A percentile compares a stretch with the other conserved stretches of the same genome.
These are phyloP conservation scores for Cydia pomonella DNA, from an alignment of 1,140 invertebrate genomes.

Conservation along the genomic window DNA sequence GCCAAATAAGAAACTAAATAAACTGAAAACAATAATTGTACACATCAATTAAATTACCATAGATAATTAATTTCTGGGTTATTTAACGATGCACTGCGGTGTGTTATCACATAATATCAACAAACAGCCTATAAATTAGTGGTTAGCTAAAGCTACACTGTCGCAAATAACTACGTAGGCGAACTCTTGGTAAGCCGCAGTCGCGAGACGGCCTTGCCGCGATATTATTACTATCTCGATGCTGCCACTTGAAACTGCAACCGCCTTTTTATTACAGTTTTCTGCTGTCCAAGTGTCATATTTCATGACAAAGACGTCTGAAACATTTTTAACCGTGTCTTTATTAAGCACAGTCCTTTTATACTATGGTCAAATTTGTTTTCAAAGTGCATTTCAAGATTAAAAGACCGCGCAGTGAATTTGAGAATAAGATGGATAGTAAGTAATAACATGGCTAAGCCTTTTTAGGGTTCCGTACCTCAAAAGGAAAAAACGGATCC, in stretches of 20 bases:
- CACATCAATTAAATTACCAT: neutral
- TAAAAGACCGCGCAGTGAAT: neutral
- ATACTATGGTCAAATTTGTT: neutral
- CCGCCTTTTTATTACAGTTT: constrained; percentile 23
- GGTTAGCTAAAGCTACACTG: constrained; percentile 21
- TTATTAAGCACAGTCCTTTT: neutral
- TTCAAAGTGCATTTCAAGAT: neutral
- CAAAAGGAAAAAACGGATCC: too few species aligned
- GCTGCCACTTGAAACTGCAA: constrained; percentile 24
- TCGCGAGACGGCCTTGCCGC: neutral
- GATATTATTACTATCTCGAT: constrained; percentile 22
- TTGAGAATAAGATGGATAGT: neutral
- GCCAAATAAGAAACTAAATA: too few species aligned
- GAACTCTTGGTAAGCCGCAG: constrained; percentile 7
- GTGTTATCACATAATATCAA: constrained; percentile 12
- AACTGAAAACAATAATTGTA: too few species aligned
- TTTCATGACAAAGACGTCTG: constrained; percentile 15
- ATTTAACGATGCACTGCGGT: neutral
- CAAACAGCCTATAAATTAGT: constrained; percentile 21
- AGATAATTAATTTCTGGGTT: neutral
- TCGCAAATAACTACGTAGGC: constrained; percentile 23
- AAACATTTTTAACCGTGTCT: constrained; percentile 2
- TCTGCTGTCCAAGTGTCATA: neutral
- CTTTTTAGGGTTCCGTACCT: too few species aligned
- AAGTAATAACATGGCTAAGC: too few species aligned